Evolutionary conservation across 2,113 vertebrate genomes (phyloP).

Genomic region (Indicator maculatus): DNA sequence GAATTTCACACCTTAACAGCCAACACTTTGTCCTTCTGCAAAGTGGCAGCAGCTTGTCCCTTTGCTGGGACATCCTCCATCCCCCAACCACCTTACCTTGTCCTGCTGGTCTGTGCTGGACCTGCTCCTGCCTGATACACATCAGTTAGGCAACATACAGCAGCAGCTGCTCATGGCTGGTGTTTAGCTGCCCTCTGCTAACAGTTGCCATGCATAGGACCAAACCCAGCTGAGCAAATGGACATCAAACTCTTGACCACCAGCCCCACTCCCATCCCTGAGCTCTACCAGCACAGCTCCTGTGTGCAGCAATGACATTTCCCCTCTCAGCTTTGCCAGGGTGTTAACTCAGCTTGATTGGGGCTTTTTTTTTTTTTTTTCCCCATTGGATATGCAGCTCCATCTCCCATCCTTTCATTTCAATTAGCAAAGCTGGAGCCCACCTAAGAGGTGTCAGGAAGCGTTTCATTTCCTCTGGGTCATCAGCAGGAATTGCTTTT

Average conservation of each 20-base stretch:
- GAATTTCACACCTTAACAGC: fast-evolving
- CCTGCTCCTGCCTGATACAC: background rate
- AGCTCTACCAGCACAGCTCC: background rate
- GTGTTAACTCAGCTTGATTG: background rate
- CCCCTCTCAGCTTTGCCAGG: background rate
- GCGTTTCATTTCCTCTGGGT: conserved; percentile 1
- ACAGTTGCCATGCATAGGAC: fast-evolving
- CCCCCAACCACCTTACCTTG: background rate
- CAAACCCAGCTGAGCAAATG: background rate
- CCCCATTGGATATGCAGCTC: background rate
- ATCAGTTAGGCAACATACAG: fast-evolving
- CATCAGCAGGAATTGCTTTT: background rate
- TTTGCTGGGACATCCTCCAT: background rate
- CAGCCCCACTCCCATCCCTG: background rate
- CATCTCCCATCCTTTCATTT: background rate
- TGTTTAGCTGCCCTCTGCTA: background rate
- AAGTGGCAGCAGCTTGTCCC: background rate
- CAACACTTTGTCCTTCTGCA: background rate
- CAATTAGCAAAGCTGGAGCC: background rate
- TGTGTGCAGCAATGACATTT: background rate
- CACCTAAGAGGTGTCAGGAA: background rate
- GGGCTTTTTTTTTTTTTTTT: too few species aligned
- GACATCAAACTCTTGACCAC: fast-evolving
- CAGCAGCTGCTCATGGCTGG: fast-evolving
- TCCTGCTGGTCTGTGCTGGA: fast-evolving